Evolutionary conservation across 2,888 invertebrate species (phyloP), one percentile per base, ranked within the genome.

Genomic region (Chymomyza caudatula): DNA sequence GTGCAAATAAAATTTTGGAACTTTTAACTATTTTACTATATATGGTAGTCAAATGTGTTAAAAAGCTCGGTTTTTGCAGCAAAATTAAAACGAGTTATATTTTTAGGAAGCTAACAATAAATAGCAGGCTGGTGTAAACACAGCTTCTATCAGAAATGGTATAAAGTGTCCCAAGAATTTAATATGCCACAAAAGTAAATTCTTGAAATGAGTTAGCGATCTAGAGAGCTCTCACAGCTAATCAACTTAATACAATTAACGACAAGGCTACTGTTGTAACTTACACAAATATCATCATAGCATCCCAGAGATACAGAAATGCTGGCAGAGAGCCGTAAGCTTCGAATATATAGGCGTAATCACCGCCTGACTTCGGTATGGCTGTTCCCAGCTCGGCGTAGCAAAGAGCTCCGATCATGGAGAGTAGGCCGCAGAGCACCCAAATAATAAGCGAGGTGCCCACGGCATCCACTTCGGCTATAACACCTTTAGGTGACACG

Each of bases 251-350:
- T 47, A n/a, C 47, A 47, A 47, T 47, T n/a, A 47, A 47, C 15
- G 47, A 6, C 4, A 47, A 47, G 6, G 13, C 47, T 15, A 5
- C 2, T 44, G 15, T 47, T 17, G 20, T 8, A 47, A 92, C 97
- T 93, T 91, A 98, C 95, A 98, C 97, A 92, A 98, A 97, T 70
- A 98, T 96, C 85, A 98, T 92, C 91, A 97, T 95, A n/a, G 98
- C 97, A 88, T 97, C 97, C 98, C 99, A 99, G 13, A 99, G 92
- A 89, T 97, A 98, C 13, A 99, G 92, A 90, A 99, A 99, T 0
- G 98, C 96, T 15, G 97, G 97, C 63, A 99, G 90, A 1, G 95
- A 93, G 23, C 98, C 98, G 88, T 94, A 98, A 1, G 98, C 96
- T 90, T 97, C 95, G 85, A 94, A 93, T 73, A 99, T 98, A 87